These are phyloP conservation scores for Xylota segnis DNA, from an alignment of 2,888 invertebrate genomes.

Conservation along the genomic window DNA sequence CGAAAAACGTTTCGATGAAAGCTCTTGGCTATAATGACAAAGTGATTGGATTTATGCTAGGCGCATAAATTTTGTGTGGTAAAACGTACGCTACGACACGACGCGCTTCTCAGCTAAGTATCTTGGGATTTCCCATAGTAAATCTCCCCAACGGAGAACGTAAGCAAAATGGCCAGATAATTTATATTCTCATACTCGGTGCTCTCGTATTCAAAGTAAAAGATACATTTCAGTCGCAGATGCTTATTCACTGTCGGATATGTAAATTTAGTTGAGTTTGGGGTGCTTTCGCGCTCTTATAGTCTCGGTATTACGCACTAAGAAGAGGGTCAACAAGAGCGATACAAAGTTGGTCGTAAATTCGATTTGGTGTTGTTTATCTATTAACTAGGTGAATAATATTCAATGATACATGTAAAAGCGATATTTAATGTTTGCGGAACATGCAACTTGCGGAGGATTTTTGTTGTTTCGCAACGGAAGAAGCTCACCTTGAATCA, in stretches of 20 bases:
- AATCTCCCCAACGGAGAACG: constrained; percentile 34
- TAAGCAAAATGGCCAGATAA: constrained; percentile 44
- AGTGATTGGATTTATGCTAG: constrained; percentile 50
- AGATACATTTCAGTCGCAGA: constrained; percentile 59
- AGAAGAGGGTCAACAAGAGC: constrained; percentile 24
- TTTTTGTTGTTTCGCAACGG: constrained; percentile 5
- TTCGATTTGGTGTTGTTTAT: constrained; percentile 53
- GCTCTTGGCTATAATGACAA: constrained; percentile 36
- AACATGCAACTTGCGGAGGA: constrained; percentile 56
- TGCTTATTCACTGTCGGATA: constrained; percentile 60
- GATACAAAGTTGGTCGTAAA: constrained; percentile 6
- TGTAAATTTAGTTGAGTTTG: constrained; percentile 48
- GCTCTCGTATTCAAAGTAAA: constrained; percentile 30
- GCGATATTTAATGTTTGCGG: constrained; percentile 52
- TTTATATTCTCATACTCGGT: constrained; percentile 48
- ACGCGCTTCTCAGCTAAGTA: constrained; percentile 24
- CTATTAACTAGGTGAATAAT: constrained; percentile 16
- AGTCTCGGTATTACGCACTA: constrained; percentile 14
- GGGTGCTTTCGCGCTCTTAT: not conserved
- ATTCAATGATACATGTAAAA: constrained; percentile 32
- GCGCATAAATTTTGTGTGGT: constrained; percentile 31
- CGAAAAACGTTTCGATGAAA: constrained; percentile 45
- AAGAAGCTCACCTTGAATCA: constrained; percentile 52
- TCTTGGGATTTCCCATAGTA: constrained; percentile 50
- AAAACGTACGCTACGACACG: constrained; percentile 33